Evolutionary conservation across 2,113 vertebrate species (phyloP), one percentile per base, ranked within the genome.

Genomic region (Merops nubicus): DNA sequence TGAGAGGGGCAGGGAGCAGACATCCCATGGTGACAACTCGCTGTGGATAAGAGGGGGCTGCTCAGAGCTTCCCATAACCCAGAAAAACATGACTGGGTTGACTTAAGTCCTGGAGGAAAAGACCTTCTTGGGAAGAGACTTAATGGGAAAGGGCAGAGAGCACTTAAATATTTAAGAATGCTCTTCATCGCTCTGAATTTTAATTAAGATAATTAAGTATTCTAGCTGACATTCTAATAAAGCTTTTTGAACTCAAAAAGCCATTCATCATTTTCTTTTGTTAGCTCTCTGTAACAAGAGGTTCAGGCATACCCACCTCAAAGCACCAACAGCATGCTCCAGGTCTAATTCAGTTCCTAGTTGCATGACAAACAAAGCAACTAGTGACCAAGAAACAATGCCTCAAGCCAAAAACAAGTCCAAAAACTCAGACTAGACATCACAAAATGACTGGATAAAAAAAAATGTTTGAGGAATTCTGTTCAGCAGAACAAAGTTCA

Each of bases 151-250:
- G 79, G 85, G 83, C 83, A 94, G 79, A 95, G 95, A 91, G 54
- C 0, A 0, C 76, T 93, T 92, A 92, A 97, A 96, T 91, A 93
- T 96, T 97, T 96, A 91, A 89, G 51, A 85, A 89, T 67, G 42
- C 62, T 84, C 91, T 73, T 77, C 7, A 2, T 38, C 0, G 18
- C 68, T 80, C 67, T 77, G 92, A 93, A 92, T 93, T 84, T 73
- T 93, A 91, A 97, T 96, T 96, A 92, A 86, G 91, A 70, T 86
- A 92, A 96, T 93, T 80, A 91, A 89, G 51, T 67, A 92, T 96
- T 92, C 89, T 31, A 63, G 47, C 47, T 81, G 93, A 96, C 69
- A 77, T 80, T 77, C 83, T 68, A 91, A 83, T 88, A 92, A 84
- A 78, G 76, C 76, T 65, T 86, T 93, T 70, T 59, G 42, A 92